phyloP scores from a whole-genome alignment of 2,797 vertebrate genomes.

The Alcedo atthis region DNA sequence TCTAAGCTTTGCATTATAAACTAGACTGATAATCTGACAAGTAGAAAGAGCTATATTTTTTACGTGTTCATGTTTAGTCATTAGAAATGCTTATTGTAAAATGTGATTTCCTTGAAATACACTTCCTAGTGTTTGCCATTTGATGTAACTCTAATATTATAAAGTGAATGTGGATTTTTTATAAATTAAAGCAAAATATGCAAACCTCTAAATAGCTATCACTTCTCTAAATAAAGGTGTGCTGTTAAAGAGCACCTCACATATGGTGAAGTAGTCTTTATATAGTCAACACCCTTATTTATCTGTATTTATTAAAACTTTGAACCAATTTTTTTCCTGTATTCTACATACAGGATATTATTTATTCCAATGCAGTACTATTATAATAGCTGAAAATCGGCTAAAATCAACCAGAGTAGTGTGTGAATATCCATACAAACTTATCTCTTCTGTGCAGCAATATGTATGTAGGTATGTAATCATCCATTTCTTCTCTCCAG shows the following conservation, averaged over 20 bases:
- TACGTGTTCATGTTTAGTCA: background rate
- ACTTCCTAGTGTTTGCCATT: background rate
- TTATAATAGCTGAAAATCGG: background rate
- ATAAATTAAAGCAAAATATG: background rate
- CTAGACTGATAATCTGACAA: background rate
- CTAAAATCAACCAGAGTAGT: background rate
- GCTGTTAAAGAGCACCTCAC: background rate
- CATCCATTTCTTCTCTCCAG: constrained; percentile 70
- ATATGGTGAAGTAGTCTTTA: background rate
- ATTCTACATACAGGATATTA: background rate
- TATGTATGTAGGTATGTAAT: background rate
- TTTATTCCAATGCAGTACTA: background rate
- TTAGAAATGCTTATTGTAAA: background rate
- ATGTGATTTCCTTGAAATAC: background rate
- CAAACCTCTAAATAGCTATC: background rate
- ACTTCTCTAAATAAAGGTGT: background rate
- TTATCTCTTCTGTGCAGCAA: background rate
- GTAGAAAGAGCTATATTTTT: background rate
- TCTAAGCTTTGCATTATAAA: background rate
- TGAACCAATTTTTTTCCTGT: background rate
- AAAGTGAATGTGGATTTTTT: background rate
- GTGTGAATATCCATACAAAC: background rate
- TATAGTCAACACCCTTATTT: background rate
- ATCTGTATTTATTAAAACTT: background rate
- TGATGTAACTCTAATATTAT: background rate